Percentiles rank a stretch among this genome's conserved stretches.
phyloP scores from a whole-genome alignment of 1,140 invertebrate genomes.

The Schlechtendalia chinensis region DNA sequence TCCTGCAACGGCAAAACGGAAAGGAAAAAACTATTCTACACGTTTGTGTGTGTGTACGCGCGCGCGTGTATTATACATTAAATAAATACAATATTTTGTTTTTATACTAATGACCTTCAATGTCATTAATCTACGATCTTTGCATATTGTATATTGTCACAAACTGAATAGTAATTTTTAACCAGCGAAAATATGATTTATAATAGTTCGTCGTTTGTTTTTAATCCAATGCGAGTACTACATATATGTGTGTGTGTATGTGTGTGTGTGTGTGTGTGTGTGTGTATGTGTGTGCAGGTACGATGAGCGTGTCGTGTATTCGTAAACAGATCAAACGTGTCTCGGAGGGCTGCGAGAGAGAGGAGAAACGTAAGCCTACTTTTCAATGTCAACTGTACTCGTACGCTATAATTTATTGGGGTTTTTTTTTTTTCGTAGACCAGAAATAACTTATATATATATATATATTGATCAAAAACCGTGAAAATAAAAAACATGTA shows the following conservation, averaged over 20 bases:
- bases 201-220: slow-evolving; percentile 6
- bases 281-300: too few species aligned
- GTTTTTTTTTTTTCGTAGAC: neutral
- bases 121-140: slow-evolving; percentile 12
- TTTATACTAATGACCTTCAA: slow-evolving; percentile 20
- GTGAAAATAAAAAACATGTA: too few species aligned
- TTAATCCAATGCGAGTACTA: neutral
- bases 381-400: neutral
- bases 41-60: neutral
- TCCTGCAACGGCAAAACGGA: slow-evolving; percentile 6
- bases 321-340: neutral
- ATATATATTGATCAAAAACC: neutral
- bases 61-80: neutral
- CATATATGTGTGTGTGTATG: too few species aligned
- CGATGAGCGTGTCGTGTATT: neutral
- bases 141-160: neutral
- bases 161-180: slow-evolving; percentile 38
- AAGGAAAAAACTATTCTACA: neutral
- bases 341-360: neutral
- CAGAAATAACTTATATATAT: neutral
- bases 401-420: neutral
- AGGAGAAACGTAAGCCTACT: too few species aligned
- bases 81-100: neutral
- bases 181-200: slow-evolving; percentile 2
- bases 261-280: too few species aligned